Base-by-base conservation (phyloP, 2,797 vertebrate genomes). In the Tenualosa thibaudeaui region DNA sequence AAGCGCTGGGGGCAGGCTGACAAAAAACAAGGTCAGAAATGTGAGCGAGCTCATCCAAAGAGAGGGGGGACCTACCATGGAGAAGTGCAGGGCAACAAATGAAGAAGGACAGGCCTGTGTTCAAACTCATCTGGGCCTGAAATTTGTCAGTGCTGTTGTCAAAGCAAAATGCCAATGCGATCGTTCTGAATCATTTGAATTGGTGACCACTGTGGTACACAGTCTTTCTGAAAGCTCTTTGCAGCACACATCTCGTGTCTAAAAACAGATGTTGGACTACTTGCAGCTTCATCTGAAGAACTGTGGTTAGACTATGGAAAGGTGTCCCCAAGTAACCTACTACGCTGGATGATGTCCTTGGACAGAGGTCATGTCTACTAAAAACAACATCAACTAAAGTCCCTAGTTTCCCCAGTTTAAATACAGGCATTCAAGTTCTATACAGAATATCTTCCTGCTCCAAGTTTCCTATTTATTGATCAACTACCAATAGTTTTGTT, bases 1-100 rank as follows among this genome's bases (percentile, higher is more conserved):
- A 78, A 46, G 71, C 17, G 71, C 71, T 78, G 71, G 71, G 71
- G 71, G 71, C 71, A 78, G 40, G 15, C 71, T 78, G 37, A 78
- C 71, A 78, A 43, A 62, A 46, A 78, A 78, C 37, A 17, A 78
- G 71, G 71, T 78, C 71, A 78, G 71, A 78, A 46, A 78, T 78
- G 71, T 78, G 71, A 78, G 71, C 71, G 8, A 78, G 71, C 40
- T 46, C 37, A 78, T 43, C 71, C 71, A 31, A 19, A 17, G 68
- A 78, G 40, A 40, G 31, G n/a, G n/a, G 15, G 65, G 71, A 78
- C 71, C 40, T 40, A 40, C 37, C 2, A 56, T 56, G 13, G 37
- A 22, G 71, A 78, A 17, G 71, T 22, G 6, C 71, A 78, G 40
- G 71, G 37, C 71, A 46, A 43, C 71, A 22, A 46, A 78, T 78